Base-by-base conservation (phyloP, 64 coral and sea anemone genomes). In the Trachythela sp. region DNA sequence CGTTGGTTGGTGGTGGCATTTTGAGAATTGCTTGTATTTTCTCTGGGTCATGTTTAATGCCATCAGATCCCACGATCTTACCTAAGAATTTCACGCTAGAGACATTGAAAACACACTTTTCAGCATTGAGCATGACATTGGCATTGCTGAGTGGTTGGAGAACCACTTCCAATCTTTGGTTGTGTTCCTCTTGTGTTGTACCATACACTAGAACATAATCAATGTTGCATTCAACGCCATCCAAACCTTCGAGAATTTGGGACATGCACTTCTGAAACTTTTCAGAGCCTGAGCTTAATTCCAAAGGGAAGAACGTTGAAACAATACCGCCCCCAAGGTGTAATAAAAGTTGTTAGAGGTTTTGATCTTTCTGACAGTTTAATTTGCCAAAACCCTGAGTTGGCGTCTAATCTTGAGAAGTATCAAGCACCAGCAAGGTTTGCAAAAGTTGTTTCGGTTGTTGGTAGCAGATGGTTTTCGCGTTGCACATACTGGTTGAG, bases 331-430 rank as follows among this genome's bases (percentile, higher is more conserved):
- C 42, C 42, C 42, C 42, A 45, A 4, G 42, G 42, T 4, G 42
- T 45, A 11, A 45, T 45, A 11, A 45, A 4, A 4, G 42, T 45
- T 45, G 42, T 45, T 4, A 45, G 42, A 45, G 42, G 42, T 45
- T 11, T 45, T 0, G 84, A 41, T 27, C 51, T 41, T 85, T 85
- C 41, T 5, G 51, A 85, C 42, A 48, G 41, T 85, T 48, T 85
- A 85, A 85, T 85, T 49, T 85, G 84, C 84, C 84, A 85, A 17
- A 85, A 85, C 18, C 84, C 84, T 27, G 38, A 85, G 42, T 45
- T 45, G 4, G 11, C 42, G 11, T 45, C 42, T 45, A 45, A 45
- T 45, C 11, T 45, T 45, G 41, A 85, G 32, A 85, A 85, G 31
- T 0, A 32, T 39, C 51, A 39, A 49, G 40, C 84, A 30, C 84